These are phyloP conservation scores for Cherax destructor DNA, from an alignment of 1,140 invertebrate species.

Conservation along the genomic window DNA sequence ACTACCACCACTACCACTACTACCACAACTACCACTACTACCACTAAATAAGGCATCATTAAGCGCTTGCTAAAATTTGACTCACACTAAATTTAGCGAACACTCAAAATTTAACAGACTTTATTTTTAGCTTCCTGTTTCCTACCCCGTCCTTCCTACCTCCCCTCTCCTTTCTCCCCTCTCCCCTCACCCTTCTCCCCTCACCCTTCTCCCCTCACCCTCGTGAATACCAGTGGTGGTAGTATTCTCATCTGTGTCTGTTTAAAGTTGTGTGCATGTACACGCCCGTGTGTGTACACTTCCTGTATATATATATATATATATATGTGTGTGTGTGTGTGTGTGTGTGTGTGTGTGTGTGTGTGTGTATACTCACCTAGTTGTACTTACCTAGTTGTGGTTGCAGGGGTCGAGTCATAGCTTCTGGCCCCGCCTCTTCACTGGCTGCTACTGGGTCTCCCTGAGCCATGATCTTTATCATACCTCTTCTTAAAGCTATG, in stretches of 20 bases:
- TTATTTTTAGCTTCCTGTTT: background rate
- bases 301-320: background rate
- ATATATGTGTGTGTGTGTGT: too few species aligned
- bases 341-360: too few species aligned
- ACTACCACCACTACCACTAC: too few species aligned
- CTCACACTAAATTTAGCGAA: too few species aligned
- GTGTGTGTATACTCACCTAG: too few species aligned
- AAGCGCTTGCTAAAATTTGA: background rate
- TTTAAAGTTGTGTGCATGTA: background rate
- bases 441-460: too few species aligned
- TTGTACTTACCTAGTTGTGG: too few species aligned
- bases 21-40: too few species aligned
- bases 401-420: too few species aligned
- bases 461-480: too few species aligned
- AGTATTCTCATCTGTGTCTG: background rate
- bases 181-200: background rate
- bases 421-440: too few species aligned
- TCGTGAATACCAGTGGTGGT: background rate
- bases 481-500: too few species aligned
- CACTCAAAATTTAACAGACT: background rate
- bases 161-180: background rate
- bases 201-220: background rate
- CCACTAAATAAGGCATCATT: background rate
- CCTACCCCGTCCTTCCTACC: background rate
- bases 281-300: background rate